Conservation (phyloP, 2,797 vertebrate species). For the Heliangelus exortis region DNA sequence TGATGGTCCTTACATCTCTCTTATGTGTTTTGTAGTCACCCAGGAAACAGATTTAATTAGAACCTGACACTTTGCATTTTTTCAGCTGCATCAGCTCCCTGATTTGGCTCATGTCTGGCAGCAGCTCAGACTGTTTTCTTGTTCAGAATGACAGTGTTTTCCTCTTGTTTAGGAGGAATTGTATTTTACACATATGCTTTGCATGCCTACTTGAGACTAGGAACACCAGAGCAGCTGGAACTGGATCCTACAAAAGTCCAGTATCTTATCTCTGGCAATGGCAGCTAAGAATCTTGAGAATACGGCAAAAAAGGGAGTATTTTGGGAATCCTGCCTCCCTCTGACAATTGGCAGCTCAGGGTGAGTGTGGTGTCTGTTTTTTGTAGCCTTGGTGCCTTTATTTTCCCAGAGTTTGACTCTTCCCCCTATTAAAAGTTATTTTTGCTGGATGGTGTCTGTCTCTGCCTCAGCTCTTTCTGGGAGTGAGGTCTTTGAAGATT, state of each 20-base stretch:
- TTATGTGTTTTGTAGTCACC: neutral
- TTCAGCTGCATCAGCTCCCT: neutral
- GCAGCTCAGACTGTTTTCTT: neutral
- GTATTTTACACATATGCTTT: neutral
- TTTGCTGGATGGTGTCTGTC: neutral
- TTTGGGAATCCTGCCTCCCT: neutral
- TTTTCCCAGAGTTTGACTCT: neutral
- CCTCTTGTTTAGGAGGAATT: neutral
- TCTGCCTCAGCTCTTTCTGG: neutral
- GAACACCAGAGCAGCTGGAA: neutral
- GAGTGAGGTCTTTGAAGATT: neutral
- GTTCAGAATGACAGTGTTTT: neutral
- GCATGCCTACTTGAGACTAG: neutral
- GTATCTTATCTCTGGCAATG: neutral
- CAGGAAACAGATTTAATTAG: neutral
- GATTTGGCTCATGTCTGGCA: neutral
- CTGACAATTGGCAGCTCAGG: neutral
- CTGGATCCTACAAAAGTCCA: neutral
- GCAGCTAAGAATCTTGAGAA: neutral
- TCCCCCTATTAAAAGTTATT: neutral
- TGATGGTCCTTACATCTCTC: neutral
- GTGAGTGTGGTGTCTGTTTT: neutral
- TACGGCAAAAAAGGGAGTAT: neutral
- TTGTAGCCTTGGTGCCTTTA: neutral
- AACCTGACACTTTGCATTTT: neutral